phyloP scores from a whole-genome alignment of 1,140 invertebrate genomes.

The Lepidurus packardi region DNA sequence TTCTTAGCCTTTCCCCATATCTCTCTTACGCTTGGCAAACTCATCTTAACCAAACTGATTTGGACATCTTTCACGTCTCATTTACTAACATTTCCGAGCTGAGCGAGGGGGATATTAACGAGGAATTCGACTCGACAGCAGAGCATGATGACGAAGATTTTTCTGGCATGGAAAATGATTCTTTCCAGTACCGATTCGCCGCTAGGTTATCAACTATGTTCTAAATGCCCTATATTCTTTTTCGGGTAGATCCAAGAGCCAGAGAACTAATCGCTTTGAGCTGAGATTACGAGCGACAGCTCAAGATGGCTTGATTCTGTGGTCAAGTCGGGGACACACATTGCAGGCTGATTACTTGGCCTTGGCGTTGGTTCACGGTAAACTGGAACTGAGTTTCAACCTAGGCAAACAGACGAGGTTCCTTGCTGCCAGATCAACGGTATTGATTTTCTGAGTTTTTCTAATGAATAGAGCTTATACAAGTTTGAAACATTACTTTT shows the following conservation, averaged over 20 bases:
- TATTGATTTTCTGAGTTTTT: constrained; percentile 36
- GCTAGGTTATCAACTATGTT: constrained; percentile 6
- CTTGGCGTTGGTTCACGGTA: constrained; percentile 56
- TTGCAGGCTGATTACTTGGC: constrained; percentile 53
- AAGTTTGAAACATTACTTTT: background rate
- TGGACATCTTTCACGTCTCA: constrained; percentile 26
- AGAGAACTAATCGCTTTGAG: constrained; percentile 63
- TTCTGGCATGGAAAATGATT: constrained; percentile 13
- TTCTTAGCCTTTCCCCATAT: constrained; percentile 26
- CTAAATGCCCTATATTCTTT: background rate
- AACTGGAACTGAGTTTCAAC: constrained; percentile 58
- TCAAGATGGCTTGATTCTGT: constrained; percentile 63
- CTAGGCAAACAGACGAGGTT: constrained; percentile 55
- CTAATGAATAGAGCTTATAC: background rate
- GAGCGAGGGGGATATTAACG: constrained; percentile 46
- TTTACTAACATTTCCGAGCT: constrained; percentile 42
- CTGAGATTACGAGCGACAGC: constrained; percentile 59
- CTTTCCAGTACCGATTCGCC: background rate
- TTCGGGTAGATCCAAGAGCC: constrained; percentile 50
- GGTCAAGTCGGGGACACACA: constrained; percentile 56
- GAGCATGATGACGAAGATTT: constrained; percentile 46
- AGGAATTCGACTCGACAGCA: constrained; percentile 43
- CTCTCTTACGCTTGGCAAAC: constrained; percentile 24
- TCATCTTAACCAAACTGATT: constrained; percentile 28
- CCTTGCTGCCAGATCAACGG: constrained; percentile 51